phyloP scores from a whole-genome alignment of 2,888 invertebrate genomes.

The Hoplodrina ambigua region DNA sequence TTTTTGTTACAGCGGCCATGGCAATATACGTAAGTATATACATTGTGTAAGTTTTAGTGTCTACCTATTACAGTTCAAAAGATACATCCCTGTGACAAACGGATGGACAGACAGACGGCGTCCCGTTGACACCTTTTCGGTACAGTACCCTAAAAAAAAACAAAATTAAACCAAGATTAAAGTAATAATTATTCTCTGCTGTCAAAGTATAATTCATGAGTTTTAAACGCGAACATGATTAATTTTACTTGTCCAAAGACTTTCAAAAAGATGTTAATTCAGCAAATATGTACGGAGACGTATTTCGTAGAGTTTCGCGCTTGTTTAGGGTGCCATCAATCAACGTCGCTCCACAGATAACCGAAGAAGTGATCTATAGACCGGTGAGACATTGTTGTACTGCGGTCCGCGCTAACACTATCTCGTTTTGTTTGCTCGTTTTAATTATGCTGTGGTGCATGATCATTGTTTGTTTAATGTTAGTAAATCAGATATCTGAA shows the following conservation, averaged over 20 bases:
- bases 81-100: no score
- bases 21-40: no score
- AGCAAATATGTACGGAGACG: slow-evolving; percentile 60
- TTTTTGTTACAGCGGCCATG: no score
- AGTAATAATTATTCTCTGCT: not conserved
- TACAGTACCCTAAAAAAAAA: not conserved
- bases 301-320: slow-evolving; percentile 55
- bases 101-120: no score
- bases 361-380: slow-evolving; percentile 74
- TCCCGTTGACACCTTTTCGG: no score
- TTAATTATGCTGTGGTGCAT: slow-evolving; percentile 3
- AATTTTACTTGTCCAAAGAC: slow-evolving; percentile 38
- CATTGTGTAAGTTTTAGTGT: no score
- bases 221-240: slow-evolving; percentile 30
- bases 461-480: not conserved
- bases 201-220: slow-evolving; percentile 9
- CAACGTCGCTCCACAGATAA: slow-evolving; percentile 76
- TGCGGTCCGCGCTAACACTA: slow-evolving; percentile 7
- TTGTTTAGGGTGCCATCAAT: slow-evolving; percentile 76
- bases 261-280: slow-evolving; percentile 51
- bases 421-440: slow-evolving; percentile 24
- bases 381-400: slow-evolving; percentile 49
- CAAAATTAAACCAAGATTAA: not conserved
- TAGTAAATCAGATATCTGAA: not conserved
- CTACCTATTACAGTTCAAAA: no score